Base-by-base conservation (phyloP, 2,797 vertebrate genomes). In the Clarias fuscus region DNA sequence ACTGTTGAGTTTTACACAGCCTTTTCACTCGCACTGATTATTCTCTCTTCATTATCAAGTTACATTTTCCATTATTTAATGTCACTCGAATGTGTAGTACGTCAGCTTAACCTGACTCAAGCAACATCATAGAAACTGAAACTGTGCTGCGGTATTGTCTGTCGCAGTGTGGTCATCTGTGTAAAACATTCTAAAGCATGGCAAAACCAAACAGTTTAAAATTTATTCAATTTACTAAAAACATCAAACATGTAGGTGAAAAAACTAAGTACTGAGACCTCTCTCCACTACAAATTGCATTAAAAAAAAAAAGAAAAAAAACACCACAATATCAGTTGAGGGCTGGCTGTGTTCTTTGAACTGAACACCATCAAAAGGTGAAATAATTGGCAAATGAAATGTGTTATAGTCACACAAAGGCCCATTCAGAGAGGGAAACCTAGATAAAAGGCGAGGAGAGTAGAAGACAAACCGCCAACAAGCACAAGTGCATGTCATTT, bases 321-420 rank as follows among this genome's bases (percentile, higher is more conserved):
- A 6, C 77, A 68, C 58, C 76, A 84, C 75, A 85, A 85, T 82
- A 88, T 76, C 67, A 87, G 85, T 75, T 13, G 27, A 70, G 71
- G 81, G 62, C 27, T 53, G 53, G 53, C 84, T n/a, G 18, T 61
- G 70, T 78, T 79, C 78, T 91, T 91, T 91, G 71, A 90, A 91
- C 88, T 88, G 68, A 70, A 88, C 87, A 86, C 82, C 87, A 86
- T 85, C 37, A 84, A 89, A 68, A 87, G 86, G 90, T 90, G 85
- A 88, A 85, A 86, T 91, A 92, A 94, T 93, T 92, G 92, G 85
- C 59, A 75, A 91, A 90, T 86, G 90, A 87, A 91, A 88, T 76
- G 53, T 83, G 79, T 90, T 91, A 90, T 83, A 58, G 53, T 88
- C 84, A 83, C 88, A 90, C 89, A 92, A 91, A 92, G 86, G 91